Conservation (phyloP, 2,113 vertebrate genomes). For the Terrapene triunguis region DNA sequence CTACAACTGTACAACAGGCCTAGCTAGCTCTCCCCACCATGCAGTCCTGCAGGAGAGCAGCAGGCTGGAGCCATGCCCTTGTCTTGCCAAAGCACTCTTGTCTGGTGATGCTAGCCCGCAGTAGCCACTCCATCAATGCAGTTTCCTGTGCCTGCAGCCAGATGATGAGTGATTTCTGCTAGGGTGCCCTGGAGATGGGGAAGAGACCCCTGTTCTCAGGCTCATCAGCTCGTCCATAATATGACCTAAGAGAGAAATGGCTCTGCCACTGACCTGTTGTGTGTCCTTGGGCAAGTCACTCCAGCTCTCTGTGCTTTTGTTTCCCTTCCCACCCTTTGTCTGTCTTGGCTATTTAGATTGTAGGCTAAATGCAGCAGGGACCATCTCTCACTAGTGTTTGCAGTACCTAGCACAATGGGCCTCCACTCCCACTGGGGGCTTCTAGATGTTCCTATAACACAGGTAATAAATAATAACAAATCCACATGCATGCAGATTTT, state of each 20-base stretch:
- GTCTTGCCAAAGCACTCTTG: not conserved
- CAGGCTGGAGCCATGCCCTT: not conserved
- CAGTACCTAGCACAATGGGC: not conserved
- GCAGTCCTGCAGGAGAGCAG: not conserved
- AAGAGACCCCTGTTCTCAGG: not conserved
- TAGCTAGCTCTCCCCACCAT: not conserved
- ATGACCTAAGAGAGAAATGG: not conserved
- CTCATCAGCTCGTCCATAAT: fast-evolving
- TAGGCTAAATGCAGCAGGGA: not conserved
- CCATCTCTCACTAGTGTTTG: not conserved
- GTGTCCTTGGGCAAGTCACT: not conserved
- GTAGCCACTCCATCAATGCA: not conserved
- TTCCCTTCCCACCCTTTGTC: not conserved
- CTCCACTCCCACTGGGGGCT: not conserved
- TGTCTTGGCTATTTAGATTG: not conserved
- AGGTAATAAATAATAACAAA: not conserved
- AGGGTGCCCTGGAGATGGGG: not conserved
- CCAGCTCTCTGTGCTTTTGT: not conserved
- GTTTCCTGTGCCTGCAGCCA: not conserved
- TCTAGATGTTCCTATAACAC: not conserved
- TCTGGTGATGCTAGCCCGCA: fast-evolving
- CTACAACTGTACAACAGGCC: fast-evolving
- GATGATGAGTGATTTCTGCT: not conserved
- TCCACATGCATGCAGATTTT: not conserved
- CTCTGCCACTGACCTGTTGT: fast-evolving